Base-by-base conservation (phyloP, 1,140 invertebrate genomes). In the Pseudomyrmex sp. region DNA sequence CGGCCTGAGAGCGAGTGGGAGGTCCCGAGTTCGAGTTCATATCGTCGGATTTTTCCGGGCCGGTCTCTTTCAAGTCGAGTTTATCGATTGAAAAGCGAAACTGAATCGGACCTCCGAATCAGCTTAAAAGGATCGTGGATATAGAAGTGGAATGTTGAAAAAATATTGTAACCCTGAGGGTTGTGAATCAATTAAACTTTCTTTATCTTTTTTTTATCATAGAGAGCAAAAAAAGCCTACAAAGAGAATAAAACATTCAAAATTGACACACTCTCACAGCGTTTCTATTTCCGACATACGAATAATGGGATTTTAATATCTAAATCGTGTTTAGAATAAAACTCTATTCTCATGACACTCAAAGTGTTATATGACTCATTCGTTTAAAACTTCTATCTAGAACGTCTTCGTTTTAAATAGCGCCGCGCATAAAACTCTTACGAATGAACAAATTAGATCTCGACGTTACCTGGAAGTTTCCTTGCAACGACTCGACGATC, bases 401-500 rank as follows among this genome's bases (percentile, higher is more conserved):
- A 79, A 79, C 18, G 18, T 18, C 54, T 59, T 58, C 0, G 18
- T 68, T 35, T 35, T 12, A 48, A 59, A 59, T 9, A 26, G 46
- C 23, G 46, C 23, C 15, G 2, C 46, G 12, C 8, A 8, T 69
- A 74, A 82, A 82, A 52, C 26, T 62, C 7, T 54, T n/a, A 44
- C 23, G 2, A 15, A 12, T 18, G 54, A 61, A 58, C 20, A 44
- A 52, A 18, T 66, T 20, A 35, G 20, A 13, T 59, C 13, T 8
- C 20, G 3, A n/a, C n/a, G 1, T 48, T 77, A 88, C 87, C 75
- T 86, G 96, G 90, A 98, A 98, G 26, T 97, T 97, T 15, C 96
- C 97, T 92, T 97, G 97, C 1, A 98, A 93, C 20, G 97, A 97
- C 83, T 97, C 96, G 9, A 98, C 97, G 18, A 98, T 97, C 91